These are phyloP conservation scores for Ooceraea biroi DNA, from an alignment of 1,140 invertebrate genomes.

Conservation along the genomic window DNA sequence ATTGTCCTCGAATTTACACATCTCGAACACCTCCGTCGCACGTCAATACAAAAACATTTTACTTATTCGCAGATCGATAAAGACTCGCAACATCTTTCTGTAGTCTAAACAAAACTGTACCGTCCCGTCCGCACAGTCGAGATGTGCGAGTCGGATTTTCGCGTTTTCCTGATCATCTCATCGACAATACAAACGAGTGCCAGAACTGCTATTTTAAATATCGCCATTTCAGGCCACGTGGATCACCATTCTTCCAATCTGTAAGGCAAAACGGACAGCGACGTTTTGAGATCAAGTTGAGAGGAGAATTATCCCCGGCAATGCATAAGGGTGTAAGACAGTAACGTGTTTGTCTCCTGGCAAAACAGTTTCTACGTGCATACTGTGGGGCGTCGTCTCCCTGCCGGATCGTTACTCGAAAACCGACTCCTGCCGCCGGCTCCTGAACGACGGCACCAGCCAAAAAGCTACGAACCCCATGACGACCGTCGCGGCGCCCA, in stretches of 20 bases:
- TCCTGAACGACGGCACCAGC: constrained; percentile 59
- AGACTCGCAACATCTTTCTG: not conserved
- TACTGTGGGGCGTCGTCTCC: constrained; percentile 51
- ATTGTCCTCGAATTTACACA: not conserved
- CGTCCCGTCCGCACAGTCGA: not conserved
- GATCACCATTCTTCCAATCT: not conserved
- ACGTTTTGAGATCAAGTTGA: not conserved
- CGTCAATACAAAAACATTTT: not conserved
- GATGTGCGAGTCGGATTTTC: too few species aligned
- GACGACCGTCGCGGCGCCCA: constrained; percentile 62
- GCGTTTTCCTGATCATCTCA: not conserved
- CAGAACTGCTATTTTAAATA: not conserved
- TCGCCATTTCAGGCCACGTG: not conserved
- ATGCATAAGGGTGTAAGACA: not conserved
- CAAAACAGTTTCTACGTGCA: constrained; percentile 30
- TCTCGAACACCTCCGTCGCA: not conserved
- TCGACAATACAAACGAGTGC: constrained; percentile 1
- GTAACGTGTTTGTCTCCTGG: not conserved
- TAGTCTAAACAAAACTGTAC: not conserved
- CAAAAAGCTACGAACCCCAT: constrained; percentile 63
- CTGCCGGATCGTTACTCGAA: constrained; percentile 70
- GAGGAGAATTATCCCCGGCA: not conserved
- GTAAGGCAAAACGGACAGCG: not conserved
- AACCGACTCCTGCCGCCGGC: constrained; percentile 64
- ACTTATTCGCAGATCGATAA: not conserved